Evolutionary conservation across 2,797 vertebrate species (phyloP).

Genomic region (Ctenosaura bakeri): DNA sequence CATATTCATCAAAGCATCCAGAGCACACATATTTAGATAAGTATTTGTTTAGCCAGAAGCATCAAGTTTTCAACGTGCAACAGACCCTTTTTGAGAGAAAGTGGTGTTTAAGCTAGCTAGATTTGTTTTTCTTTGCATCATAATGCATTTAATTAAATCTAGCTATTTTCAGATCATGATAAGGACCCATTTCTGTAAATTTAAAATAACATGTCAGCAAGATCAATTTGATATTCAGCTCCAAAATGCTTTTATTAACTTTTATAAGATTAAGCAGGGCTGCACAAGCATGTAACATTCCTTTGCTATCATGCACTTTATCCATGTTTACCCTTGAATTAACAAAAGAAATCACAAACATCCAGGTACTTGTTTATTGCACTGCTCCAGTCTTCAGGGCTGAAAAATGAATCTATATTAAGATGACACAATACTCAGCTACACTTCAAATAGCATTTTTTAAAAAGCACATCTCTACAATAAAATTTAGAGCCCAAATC

Average conservation of each 20-base stretch:
- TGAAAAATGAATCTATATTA: slow-evolving; percentile 47
- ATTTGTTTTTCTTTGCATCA: slow-evolving; percentile 2
- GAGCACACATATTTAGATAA: slow-evolving; percentile 39
- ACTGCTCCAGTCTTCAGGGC: slow-evolving; percentile 27
- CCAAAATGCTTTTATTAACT: slow-evolving; percentile 25
- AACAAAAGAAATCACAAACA: slow-evolving; percentile 53
- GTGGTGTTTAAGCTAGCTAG: slow-evolving; percentile 16
- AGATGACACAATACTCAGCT: slow-evolving; percentile 40
- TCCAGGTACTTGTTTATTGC: slow-evolving; percentile 40
- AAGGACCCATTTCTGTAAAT: slow-evolving; percentile 21
- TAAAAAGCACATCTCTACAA: background rate
- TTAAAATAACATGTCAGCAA: background rate
- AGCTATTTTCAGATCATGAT: background rate
- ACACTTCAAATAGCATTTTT: background rate
- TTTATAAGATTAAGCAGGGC: slow-evolving; percentile 2
- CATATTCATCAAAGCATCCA: slow-evolving; percentile 35
- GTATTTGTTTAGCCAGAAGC: slow-evolving; percentile 26
- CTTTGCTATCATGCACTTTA: slow-evolving; percentile 33
- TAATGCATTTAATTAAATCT: slow-evolving; percentile 21
- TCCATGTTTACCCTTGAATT: slow-evolving; percentile 42
- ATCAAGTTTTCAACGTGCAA: slow-evolving; percentile 26
- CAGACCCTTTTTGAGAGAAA: background rate
- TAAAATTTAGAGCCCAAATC: slow-evolving; percentile 13
- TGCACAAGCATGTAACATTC: slow-evolving; percentile 31
- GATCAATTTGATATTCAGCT: slow-evolving; percentile 21